Base-by-base conservation (phyloP, 2,113 vertebrate species). In the Phyllostomus discolor region DNA sequence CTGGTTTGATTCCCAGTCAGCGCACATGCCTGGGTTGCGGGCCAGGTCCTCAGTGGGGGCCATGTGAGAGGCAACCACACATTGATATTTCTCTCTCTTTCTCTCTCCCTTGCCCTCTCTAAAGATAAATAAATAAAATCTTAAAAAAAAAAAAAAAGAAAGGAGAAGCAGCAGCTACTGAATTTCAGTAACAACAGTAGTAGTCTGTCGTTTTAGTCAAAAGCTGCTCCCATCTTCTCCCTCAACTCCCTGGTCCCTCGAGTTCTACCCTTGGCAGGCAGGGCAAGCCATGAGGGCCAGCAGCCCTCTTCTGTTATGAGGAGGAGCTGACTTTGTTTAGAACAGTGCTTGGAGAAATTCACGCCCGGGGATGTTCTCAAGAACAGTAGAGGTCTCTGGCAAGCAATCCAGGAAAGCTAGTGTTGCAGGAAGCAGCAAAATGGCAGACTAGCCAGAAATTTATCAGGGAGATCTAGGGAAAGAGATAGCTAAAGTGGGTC, bases 101-200 rank as follows among this genome's bases (percentile, higher is more conserved):
- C 43, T 43, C 43, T 9, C 43, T 43, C 43, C 43, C 43, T 43
- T 43, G 4, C 5, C 43, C 43, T 43, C 43, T 43, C 43, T 43
- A 43, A 43, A 43, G 7, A 43, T 43, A 43, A 43, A 43, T 43
- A 43, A 43, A 43, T 43, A 43, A 43, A 43, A 43, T 43, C 43
- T 43, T 43, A 43, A 43, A 43, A 43, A 41, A 41, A 41, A 41
- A 41, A 41, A 43, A 41, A 41, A 41, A 41, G 4, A 41, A 43
- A 43, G 43, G 8, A 43, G 43, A 43, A 43, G 43, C 6, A 43
- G 43, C 43, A 7, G 43, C 6, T 95, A 31, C 33, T 95, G 48
- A 93, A 41, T 91, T 76, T 96, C 54, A 93, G 2, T 89, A 80
- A 88, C n/a, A 83, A 79, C 17, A 94, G 66, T 81, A 38, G 83